Conservation (phyloP, 2,113 vertebrate species). For the Haemorhous mexicanus region DNA sequence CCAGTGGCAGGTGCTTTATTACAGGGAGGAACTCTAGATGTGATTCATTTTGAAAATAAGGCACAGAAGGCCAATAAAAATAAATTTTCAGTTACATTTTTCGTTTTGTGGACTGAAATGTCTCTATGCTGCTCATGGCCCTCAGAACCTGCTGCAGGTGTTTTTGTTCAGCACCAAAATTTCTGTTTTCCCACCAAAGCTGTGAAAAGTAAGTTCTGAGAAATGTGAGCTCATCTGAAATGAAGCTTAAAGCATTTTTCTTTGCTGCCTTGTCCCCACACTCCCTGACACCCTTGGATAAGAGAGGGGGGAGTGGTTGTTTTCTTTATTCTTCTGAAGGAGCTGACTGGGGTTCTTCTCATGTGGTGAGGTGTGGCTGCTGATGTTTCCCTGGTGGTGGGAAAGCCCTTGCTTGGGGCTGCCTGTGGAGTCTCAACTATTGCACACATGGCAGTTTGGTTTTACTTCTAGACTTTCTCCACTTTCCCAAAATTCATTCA, state of each 20-base stretch:
- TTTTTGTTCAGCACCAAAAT: not conserved
- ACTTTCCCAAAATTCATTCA: not conserved
- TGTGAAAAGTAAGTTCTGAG: not conserved
- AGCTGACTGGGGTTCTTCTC: not conserved
- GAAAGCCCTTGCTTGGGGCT: not conserved
- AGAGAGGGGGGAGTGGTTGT: not conserved
- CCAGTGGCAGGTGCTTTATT: not conserved
- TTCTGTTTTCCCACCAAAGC: not conserved
- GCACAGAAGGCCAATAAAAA: not conserved
- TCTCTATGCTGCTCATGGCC: rapidly evolving
- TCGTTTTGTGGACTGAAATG: not conserved
- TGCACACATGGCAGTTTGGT: not conserved
- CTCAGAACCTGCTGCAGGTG: not conserved
- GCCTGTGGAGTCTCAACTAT: not conserved
- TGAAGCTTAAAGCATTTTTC: not conserved
- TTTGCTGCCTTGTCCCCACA: not conserved
- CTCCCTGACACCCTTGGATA: not conserved
- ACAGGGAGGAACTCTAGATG: not conserved
- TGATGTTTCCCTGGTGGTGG: not conserved
- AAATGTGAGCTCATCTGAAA: not conserved
- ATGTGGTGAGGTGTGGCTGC: not conserved
- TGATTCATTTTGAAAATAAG: not conserved
- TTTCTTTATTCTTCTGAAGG: not conserved
- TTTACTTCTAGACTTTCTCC: not conserved
- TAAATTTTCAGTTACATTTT: not conserved